A percentile compares a stretch with the other conserved stretches of the same genome.
These are phyloP conservation scores for Siniperca obscura DNA, from an alignment of 2,797 vertebrate genomes.

Conservation along the genomic window DNA sequence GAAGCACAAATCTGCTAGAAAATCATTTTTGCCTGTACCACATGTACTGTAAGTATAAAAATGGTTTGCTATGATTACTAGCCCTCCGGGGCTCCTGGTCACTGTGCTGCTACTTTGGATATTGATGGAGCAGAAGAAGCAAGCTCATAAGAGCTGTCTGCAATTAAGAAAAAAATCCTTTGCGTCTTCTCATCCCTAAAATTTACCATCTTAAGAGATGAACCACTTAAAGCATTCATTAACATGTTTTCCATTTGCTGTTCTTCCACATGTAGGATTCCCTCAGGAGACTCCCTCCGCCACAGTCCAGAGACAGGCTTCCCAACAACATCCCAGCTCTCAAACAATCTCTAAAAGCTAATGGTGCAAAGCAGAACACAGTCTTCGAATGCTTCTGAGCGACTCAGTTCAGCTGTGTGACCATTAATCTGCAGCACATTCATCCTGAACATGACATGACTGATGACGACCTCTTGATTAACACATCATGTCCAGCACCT, in stretches of 20 bases:
- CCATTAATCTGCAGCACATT: constrained; percentile 44
- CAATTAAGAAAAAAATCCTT: constrained; percentile 19
- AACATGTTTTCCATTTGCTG: constrained; percentile 47
- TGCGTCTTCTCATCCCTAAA: constrained; percentile 38
- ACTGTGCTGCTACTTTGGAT: constrained; percentile 25
- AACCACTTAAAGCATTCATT: constrained; percentile 32
- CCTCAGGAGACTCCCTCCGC: constrained; percentile 19
- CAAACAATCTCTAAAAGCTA: constrained; percentile 52
- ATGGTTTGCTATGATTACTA: constrained; percentile 23
- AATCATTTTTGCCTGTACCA: background rate
- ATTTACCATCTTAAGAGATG: constrained; percentile 27
- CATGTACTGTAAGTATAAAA: constrained; percentile 30
- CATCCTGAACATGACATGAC: constrained; percentile 46
- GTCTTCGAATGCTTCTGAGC: constrained; percentile 30
- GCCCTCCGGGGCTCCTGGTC: constrained; percentile 17
- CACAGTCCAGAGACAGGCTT: constrained; percentile 8
- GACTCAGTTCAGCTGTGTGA: constrained; percentile 22
- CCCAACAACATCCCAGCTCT: constrained; percentile 23
- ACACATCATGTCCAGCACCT: constrained; percentile 51
- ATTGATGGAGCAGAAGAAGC: constrained; percentile 24
- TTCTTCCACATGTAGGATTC: constrained; percentile 22
- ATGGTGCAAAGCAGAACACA: constrained; percentile 42
- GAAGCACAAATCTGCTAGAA: constrained; percentile 33
- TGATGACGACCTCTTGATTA: constrained; percentile 64
- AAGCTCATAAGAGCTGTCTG: constrained; percentile 22